These are phyloP conservation scores for Mythimna impura DNA, from an alignment of 2,888 invertebrate genomes.

Conservation along the genomic window DNA sequence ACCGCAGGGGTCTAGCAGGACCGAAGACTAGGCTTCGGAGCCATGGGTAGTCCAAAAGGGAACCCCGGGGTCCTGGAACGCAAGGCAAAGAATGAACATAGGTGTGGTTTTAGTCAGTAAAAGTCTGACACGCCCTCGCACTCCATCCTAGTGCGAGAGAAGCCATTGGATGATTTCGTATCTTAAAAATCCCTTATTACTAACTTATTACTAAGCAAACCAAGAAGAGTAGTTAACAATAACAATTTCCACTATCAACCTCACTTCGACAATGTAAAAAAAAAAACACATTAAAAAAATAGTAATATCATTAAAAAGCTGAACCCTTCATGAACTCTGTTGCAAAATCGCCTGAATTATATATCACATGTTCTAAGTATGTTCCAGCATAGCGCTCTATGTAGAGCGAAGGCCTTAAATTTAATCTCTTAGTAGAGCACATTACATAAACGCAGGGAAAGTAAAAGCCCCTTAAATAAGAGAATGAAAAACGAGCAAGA, in stretches of 20 bases:
- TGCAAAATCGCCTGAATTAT: conserved; percentile 47
- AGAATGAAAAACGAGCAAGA: conserved; percentile 86
- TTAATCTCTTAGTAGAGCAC: conserved; percentile 83
- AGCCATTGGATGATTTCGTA: too few relatives aligned
- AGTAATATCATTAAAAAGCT: conserved; percentile 1
- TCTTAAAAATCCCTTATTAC: too few relatives aligned
- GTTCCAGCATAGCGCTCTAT: conserved; percentile 45
- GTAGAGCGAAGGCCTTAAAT: conserved; percentile 71
- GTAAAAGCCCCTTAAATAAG: conserved; percentile 84
- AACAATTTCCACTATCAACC: neutral
- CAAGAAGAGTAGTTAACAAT: neutral
- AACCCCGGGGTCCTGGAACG: too few relatives aligned
- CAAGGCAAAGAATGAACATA: too few relatives aligned
- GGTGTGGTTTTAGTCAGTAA: too few relatives aligned
- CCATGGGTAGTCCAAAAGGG: too few relatives aligned
- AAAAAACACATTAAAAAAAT: neutral
- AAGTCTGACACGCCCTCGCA: too few relatives aligned
- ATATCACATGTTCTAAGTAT: conserved; percentile 29
- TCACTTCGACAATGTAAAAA: neutral
- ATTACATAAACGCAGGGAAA: conserved; percentile 82
- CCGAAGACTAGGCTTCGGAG: too few relatives aligned
- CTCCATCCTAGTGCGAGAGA: too few relatives aligned
- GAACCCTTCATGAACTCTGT: conserved; percentile 5
- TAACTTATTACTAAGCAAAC: neutral
- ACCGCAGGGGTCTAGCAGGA: too few relatives aligned